Conservation (phyloP, 2,113 vertebrate genomes). For the Poeciliopsis prolifica region DNA sequence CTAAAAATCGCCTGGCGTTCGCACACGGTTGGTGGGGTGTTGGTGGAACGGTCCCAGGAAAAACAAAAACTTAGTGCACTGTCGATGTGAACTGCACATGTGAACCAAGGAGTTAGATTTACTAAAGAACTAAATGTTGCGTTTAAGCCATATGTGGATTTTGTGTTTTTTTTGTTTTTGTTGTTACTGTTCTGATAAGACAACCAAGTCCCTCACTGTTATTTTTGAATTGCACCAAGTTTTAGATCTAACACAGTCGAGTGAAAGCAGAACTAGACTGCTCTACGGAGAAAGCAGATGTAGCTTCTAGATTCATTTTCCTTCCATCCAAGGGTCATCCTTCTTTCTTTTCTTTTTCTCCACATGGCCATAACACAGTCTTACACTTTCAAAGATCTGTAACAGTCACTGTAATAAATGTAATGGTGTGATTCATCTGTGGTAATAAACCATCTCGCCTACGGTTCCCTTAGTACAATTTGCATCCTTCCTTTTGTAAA, state of each 20-base stretch:
- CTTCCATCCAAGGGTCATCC: slow-evolving; percentile 26
- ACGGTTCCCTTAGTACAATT: slow-evolving; percentile 22
- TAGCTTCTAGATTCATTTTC: slow-evolving; percentile 16
- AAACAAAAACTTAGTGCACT: slow-evolving; percentile 34
- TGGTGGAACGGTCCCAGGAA: slow-evolving; percentile 42
- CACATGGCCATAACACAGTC: slow-evolving; percentile 44
- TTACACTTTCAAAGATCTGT: slow-evolving; percentile 31
- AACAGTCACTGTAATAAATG: slow-evolving; percentile 37
- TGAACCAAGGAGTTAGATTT: background rate
- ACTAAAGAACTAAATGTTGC: slow-evolving; percentile 13
- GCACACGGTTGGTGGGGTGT: slow-evolving; percentile 57
- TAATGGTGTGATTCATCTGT: slow-evolving; percentile 46
- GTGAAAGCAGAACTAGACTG: slow-evolving; percentile 8
- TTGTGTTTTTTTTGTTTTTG: background rate
- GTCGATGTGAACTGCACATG: background rate
- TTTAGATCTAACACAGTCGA: background rate
- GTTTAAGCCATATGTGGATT: slow-evolving; percentile 47
- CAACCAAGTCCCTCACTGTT: slow-evolving; percentile 5
- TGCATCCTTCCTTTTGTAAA: background rate
- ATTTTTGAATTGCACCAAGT: background rate
- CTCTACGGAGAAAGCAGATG: background rate
- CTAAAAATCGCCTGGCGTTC: slow-evolving; percentile 31
- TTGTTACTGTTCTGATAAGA: background rate
- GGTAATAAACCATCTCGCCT: slow-evolving; percentile 50
- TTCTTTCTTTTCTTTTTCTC: background rate